These are phyloP conservation scores for Sialia sialis DNA, from an alignment of 2,113 vertebrate species.

Conservation along the genomic window DNA sequence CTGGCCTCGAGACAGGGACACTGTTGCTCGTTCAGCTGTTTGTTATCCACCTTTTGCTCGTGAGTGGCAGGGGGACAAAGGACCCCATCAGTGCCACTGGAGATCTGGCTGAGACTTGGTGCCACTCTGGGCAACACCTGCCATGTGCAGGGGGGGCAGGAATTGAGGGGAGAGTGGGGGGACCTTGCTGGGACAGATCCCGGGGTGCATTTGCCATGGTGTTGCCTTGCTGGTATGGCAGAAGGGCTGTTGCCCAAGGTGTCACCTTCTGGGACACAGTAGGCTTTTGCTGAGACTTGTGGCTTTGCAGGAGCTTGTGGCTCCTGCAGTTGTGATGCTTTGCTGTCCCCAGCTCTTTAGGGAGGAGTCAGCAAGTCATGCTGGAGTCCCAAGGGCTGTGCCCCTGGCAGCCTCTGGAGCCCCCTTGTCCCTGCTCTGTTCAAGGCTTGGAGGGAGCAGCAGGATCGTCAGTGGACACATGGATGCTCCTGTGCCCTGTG, in stretches of 20 bases:
- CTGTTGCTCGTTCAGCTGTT: neutral
- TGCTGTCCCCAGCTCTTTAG: neutral
- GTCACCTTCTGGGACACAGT: neutral
- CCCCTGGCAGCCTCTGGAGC: neutral
- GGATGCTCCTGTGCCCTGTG: neutral
- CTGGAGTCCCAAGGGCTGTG: neutral
- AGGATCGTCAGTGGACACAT: neutral
- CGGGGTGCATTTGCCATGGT: neutral
- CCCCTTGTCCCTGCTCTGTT: neutral
- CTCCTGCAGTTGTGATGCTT: neutral
- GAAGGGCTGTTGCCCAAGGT: neutral
- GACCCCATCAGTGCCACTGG: rapidly evolving
- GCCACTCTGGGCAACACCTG: neutral
- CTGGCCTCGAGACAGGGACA: neutral
- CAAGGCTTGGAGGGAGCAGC: neutral
- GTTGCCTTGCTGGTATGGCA: neutral
- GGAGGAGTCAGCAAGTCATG: rapidly evolving
- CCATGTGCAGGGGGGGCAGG: neutral
- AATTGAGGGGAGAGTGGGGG: too few relatives aligned
- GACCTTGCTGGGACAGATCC: neutral
- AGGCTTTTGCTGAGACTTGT: slow-evolving; percentile 48
- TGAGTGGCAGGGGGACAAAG: rapidly evolving
- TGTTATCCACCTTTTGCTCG: neutral
- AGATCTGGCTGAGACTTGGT: neutral
- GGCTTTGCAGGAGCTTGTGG: too few relatives aligned